A percentile compares a stretch with the other conserved stretches of the same genome.
phyloP scores from a whole-genome alignment of 2,113 vertebrate species.

The Apaloderma vittatum region DNA sequence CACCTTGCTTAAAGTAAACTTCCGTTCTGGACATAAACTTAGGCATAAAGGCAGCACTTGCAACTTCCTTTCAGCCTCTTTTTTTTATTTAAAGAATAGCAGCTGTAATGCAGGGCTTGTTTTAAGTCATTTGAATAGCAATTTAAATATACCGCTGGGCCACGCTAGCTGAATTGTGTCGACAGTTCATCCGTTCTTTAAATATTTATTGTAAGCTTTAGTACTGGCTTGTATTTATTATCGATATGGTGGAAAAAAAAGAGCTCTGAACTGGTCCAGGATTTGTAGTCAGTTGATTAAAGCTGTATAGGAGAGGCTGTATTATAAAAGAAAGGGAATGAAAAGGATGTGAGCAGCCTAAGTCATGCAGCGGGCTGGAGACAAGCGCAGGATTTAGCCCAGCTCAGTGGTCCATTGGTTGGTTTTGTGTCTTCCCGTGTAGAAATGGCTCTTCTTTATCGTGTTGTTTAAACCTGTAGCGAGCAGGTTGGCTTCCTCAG shows the following conservation, averaged over 20 bases:
- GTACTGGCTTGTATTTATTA: neutral
- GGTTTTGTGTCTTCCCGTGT: neutral
- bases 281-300: neutral
- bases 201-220: neutral
- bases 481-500: neutral
- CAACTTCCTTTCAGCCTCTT: conserved; percentile 30
- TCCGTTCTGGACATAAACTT: conserved; percentile 39
- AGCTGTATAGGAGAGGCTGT: neutral
- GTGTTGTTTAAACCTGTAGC: neutral
- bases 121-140: neutral
- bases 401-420: neutral
- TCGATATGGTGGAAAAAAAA: neutral
- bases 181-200: neutral
- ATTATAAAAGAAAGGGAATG: neutral
- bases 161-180: neutral
- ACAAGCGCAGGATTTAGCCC: neutral
- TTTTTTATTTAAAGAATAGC: neutral
- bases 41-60: neutral
- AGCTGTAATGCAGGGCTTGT: neutral
- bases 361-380: neutral
- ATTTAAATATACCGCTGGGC: neutral
- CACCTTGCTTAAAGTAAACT: conserved; percentile 16
- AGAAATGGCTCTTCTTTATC: neutral
- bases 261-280: neutral
- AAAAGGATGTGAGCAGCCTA: neutral